Conservation (phyloP, 2,113 vertebrate genomes). For the Zapus hudsonius region DNA sequence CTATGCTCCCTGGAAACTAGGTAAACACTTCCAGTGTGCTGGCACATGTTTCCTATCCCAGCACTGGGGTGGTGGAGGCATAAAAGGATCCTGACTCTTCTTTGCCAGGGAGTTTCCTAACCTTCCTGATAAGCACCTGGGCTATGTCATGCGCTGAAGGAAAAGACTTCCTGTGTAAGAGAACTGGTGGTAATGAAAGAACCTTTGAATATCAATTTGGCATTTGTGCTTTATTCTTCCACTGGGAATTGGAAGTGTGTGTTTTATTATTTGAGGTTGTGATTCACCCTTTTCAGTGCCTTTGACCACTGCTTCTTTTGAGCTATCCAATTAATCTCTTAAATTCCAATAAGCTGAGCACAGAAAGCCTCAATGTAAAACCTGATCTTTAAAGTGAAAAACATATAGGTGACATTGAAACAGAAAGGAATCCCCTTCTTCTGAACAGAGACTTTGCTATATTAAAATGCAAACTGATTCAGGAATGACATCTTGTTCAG, state of each 20-base stretch:
- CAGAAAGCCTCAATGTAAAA: not conserved
- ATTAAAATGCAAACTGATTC: constrained; percentile 14
- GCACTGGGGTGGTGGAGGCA: too few species aligned
- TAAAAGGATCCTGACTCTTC: too few species aligned
- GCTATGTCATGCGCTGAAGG: not conserved
- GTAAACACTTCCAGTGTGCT: too few species aligned
- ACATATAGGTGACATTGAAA: constrained; percentile 30
- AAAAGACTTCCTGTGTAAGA: not conserved
- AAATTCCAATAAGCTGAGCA: constrained; percentile 14
- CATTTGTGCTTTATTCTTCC: constrained; percentile 58
- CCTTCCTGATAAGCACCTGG: not conserved
- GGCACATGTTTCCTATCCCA: too few species aligned
- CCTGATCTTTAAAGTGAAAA: constrained; percentile 36
- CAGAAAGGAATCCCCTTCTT: not conserved
- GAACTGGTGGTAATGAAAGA: not conserved
- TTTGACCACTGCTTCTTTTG: not conserved
- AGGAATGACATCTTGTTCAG: not conserved
- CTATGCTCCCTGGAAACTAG: not conserved
- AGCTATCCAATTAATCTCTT: constrained; percentile 30
- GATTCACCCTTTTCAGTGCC: not conserved
- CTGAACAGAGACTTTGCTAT: not conserved
- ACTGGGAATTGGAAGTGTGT: not conserved
- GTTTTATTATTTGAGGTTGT: not conserved
- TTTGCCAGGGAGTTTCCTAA: not conserved
- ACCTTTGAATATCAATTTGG: not conserved